Percentiles rank a stretch among this genome's conserved stretches.
These are phyloP conservation scores for Bombus turneri DNA, from an alignment of 1,140 invertebrate genomes.

Conservation along the genomic window DNA sequence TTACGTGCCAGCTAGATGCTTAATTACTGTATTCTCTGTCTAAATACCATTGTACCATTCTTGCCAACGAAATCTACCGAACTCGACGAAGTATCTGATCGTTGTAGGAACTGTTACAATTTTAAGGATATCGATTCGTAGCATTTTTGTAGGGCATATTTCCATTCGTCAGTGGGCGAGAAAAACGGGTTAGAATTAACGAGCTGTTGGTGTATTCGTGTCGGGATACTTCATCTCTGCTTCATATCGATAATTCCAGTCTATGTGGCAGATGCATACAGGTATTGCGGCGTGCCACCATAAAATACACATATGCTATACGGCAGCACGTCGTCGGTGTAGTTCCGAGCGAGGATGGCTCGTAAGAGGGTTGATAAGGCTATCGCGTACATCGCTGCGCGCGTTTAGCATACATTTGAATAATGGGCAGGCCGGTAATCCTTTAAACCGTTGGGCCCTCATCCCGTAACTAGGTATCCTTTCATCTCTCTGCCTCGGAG, in stretches of 20 bases:
- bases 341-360: conserved; percentile 49
- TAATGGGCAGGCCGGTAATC: conserved; percentile 82
- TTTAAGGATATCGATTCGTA: conserved; percentile 10
- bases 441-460: conserved; percentile 81
- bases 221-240: neutral
- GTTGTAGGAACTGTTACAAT: neutral
- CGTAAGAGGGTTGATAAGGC: conserved; percentile 81
- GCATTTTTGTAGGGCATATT: conserved; percentile 8
- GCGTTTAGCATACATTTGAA: conserved; percentile 83
- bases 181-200: conserved; percentile 31
- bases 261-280: neutral
- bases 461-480: conserved; percentile 83
- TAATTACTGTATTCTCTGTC: conserved; percentile 14
- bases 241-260: conserved; percentile 31
- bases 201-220: neutral
- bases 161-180: neutral
- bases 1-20: neutral
- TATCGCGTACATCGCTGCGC: conserved; percentile 79
- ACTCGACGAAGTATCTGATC: neutral
- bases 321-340: conserved; percentile 21
- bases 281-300: conserved; percentile 62
- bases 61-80: neutral
- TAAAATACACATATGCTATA: conserved; percentile 57
- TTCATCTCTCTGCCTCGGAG: conserved; percentile 79
- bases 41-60: neutral